These are phyloP conservation scores for Campylorhamphus procurvoides DNA, from an alignment of 2,113 vertebrate genomes.

Conservation along the genomic window DNA sequence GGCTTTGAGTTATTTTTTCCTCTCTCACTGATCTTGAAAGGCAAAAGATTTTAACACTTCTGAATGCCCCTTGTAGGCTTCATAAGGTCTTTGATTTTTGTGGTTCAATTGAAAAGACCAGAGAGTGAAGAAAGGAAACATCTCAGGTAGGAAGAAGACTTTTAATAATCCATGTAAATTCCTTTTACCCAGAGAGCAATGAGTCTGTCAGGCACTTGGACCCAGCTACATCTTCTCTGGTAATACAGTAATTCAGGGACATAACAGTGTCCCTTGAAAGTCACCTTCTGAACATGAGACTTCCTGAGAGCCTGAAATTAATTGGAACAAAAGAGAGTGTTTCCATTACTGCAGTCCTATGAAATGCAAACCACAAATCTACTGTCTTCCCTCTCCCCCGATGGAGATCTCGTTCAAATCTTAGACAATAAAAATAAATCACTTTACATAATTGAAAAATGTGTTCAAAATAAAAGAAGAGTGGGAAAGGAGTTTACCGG, in stretches of 20 bases:
- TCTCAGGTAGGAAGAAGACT: neutral
- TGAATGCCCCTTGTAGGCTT: neutral
- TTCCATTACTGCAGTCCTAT: neutral
- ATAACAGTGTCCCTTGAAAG: neutral
- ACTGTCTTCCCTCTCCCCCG: neutral
- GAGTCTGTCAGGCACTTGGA: neutral
- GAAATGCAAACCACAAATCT: neutral
- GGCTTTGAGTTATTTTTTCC: neutral
- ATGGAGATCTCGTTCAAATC: neutral
- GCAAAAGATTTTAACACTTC: neutral
- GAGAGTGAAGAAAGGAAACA: neutral
- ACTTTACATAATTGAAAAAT: neutral
- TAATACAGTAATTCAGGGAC: neutral
- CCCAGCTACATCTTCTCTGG: neutral
- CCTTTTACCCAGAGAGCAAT: neutral
- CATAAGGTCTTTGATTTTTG: neutral
- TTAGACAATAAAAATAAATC: neutral
- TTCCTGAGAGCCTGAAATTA: neutral
- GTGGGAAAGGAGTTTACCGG: neutral
- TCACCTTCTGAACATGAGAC: neutral
- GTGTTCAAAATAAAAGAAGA: neutral
- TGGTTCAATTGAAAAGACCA: neutral
- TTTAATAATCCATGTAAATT: neutral
- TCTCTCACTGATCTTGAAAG: neutral
- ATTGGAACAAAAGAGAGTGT: neutral